These are phyloP conservation scores for Scylla paramamosain DNA, from an alignment of 1,140 invertebrate genomes.

Conservation along the genomic window DNA sequence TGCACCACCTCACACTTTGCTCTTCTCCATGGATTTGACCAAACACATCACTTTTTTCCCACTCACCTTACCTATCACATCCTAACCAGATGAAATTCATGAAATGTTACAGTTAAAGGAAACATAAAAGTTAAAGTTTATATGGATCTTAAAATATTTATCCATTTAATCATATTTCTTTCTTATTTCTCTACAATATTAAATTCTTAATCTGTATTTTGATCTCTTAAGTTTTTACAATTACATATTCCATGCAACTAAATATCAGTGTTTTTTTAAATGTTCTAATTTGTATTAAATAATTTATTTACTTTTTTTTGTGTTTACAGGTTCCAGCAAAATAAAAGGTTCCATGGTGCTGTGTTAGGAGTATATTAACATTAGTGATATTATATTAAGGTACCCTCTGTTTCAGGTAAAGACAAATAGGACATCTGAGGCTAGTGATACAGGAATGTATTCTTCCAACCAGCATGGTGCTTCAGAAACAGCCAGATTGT, in stretches of 20 bases:
- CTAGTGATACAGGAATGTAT: background rate
- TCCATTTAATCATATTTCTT: background rate
- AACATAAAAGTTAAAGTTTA: too few species aligned
- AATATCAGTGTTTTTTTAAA: background rate
- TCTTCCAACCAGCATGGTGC: background rate
- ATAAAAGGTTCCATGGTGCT: background rate
- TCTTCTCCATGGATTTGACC: too few species aligned
- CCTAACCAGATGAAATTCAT: too few species aligned
- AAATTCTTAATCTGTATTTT: background rate
- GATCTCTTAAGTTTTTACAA: background rate
- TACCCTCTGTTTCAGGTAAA: background rate
- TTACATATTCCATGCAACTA: background rate
- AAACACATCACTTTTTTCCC: too few species aligned
- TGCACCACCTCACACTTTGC: too few species aligned
- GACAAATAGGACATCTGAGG: background rate
- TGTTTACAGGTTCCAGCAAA: background rate
- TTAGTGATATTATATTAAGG: slow-evolving; percentile 25
- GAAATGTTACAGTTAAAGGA: too few species aligned
- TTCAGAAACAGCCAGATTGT: background rate
- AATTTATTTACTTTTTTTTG: background rate
- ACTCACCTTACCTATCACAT: too few species aligned
- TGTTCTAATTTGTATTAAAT: background rate
- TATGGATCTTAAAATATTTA: background rate
- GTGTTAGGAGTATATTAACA: background rate
- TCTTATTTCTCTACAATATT: background rate